phyloP scores from a whole-genome alignment of 2,888 invertebrate genomes.

The Drosophila subsilvestris region DNA sequence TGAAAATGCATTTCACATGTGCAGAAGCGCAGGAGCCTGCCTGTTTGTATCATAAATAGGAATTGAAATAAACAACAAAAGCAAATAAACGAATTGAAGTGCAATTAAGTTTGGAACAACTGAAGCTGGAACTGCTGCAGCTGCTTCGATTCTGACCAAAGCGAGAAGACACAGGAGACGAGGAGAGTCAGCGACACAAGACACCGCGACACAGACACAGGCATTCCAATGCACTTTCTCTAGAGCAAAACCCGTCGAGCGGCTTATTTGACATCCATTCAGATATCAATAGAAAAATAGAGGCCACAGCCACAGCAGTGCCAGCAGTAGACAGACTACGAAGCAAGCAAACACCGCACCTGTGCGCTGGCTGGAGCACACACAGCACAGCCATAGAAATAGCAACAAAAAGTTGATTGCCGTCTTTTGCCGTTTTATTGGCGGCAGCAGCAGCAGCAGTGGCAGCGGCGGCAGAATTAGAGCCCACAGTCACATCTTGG shows the following conservation, averaged over 20 bases:
- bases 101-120: not conserved
- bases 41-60: not conserved
- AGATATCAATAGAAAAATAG: slow-evolving; percentile 74
- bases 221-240: slow-evolving; percentile 75
- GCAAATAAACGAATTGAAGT: not conserved
- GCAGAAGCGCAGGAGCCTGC: no score
- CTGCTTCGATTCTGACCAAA: not conserved
- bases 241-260: slow-evolving; percentile 50
- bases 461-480: slow-evolving; percentile 24
- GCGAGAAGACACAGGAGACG: not conserved
- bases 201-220: slow-evolving; percentile 27
- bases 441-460: slow-evolving; percentile 7
- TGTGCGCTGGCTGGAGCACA: slow-evolving; percentile 49
- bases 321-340: not conserved
- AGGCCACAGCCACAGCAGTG: slow-evolving; percentile 53
- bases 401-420: slow-evolving; percentile 59
- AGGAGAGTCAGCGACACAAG: slow-evolving; percentile 9
- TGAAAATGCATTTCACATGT: no score
- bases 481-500: slow-evolving; percentile 67
- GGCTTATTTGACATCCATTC: slow-evolving; percentile 72
- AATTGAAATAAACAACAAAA: not conserved
- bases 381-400: slow-evolving; percentile 9
- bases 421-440: slow-evolving; percentile 62
- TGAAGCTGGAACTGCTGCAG: not conserved
- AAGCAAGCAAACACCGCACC: slow-evolving; percentile 56